Percentiles rank a stretch among this genome's conserved stretches.
phyloP scores from a whole-genome alignment of 2,113 vertebrate genomes.

The Albula glossodonta region DNA sequence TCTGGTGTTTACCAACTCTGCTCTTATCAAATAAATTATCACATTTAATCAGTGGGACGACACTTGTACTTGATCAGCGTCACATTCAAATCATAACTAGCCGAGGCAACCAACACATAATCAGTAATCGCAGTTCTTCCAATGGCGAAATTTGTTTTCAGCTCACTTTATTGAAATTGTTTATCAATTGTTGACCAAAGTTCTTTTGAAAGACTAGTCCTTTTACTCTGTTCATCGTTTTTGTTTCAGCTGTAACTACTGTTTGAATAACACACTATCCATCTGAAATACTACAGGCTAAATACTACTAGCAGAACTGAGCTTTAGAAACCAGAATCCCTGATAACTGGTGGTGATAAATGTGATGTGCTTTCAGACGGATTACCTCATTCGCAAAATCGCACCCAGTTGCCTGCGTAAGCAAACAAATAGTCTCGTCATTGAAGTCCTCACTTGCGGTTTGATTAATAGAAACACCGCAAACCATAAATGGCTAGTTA shows the following conservation, averaged over 20 bases:
- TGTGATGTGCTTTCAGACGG: conserved; percentile 91
- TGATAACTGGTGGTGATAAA: conserved; percentile 83
- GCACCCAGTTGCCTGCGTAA: conserved; percentile 95
- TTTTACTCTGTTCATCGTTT: neutral
- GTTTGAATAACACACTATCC: neutral
- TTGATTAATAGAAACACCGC: conserved; percentile 93
- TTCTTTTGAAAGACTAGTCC: neutral
- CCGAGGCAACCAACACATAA: too few species aligned
- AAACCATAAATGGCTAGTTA: conserved; percentile 95
- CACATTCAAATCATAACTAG: too few species aligned
- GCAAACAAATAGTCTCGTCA: conserved; percentile 96
- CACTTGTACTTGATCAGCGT: too few species aligned
- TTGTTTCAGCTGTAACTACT: neutral
- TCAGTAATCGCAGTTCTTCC: too few species aligned
- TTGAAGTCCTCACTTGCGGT: conserved; percentile 86
- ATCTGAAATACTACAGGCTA: conserved; percentile 31
- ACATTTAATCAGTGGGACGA: too few species aligned
- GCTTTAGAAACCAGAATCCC: conserved; percentile 78
- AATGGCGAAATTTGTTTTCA: neutral
- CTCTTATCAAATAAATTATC: too few species aligned
- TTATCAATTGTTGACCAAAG: neutral
- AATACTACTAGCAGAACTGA: conserved; percentile 58
- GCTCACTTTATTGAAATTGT: neutral
- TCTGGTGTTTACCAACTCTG: too few species aligned
- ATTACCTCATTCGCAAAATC: conserved; percentile 97